Evolutionary conservation across 2,797 vertebrate genomes (phyloP), one percentile per base, ranked within the genome.

Genomic region (Eospalax fontanierii): DNA sequence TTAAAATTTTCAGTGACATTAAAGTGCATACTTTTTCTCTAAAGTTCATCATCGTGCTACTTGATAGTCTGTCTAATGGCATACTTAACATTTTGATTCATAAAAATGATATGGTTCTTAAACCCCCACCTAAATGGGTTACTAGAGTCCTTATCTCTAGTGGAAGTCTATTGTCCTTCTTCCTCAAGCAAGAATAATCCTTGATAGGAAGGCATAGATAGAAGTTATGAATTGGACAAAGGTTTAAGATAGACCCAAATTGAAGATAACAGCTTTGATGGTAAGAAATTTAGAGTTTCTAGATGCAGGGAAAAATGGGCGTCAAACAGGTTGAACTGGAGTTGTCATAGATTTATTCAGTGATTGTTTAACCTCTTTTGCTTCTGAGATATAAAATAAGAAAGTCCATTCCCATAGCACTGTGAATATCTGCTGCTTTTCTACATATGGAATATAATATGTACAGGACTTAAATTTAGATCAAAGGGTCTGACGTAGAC

Each of bases 91-190:
- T 75, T 83, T 89, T 33, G n/a, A 74, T 74, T 94, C 74, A 82
- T 28, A 85, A 83, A 87, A 65, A 66, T 83, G 61, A 10, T 66
- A 66, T 46, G 38, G 8, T 22, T 30, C 76, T 75, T 90, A 90
- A 96, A 90, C 11, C 4, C 19, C 82, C 30, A 73, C 35, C 24
- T 43, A 65, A 87, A 85, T 88, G 68, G 65, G 63, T 82, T 86
- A 35, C 65, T 87, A 91, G 87, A 94, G 79, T 86, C 57, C 33
- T 92, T 93, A 86, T 85, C 68, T 85, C 35, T 65, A 81, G 71
- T 43, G 86, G 90, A 88, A 88, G 87, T 90, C 9, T 28, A 43
- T 7, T 78, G 71, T 85, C 63, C 81, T 19, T 81, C 4, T 11
- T 93, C 14, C 63, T 92, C 50, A 95, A 78, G 66, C 50, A 88